phyloP scores from a whole-genome alignment of 2,113 vertebrate genomes.

The Ifrita kowaldi region DNA sequence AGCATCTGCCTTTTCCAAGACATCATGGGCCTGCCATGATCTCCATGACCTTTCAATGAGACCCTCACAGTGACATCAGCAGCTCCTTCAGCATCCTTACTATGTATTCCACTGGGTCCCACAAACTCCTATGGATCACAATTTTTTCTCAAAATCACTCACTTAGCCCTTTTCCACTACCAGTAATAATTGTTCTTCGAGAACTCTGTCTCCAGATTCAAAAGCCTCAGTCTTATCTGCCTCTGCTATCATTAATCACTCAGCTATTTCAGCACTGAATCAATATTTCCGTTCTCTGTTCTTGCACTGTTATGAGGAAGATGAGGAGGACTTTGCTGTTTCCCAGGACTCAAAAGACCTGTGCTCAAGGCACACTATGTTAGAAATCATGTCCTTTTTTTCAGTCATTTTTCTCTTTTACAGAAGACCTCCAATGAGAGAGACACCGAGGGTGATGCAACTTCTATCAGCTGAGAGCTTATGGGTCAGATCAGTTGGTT shows the following conservation, averaged over 20 bases:
- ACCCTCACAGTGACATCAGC: not conserved
- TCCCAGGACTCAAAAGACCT: not conserved
- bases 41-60: not conserved
- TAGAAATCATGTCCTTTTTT: not conserved
- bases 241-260: not conserved
- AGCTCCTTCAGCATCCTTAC: not conserved
- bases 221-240: not conserved
- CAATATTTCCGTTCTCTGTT: not conserved
- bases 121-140: not conserved
- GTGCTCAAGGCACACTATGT: not conserved
- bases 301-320: not conserved
- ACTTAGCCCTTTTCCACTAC: not conserved
- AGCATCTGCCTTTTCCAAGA: not conserved
- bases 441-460: not conserved
- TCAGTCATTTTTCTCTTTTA: not conserved
- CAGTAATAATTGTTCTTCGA: not conserved
- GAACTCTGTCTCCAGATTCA: not conserved
- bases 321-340: not conserved
- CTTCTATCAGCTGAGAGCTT: not conserved
- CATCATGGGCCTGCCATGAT: not conserved
- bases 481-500: not conserved
- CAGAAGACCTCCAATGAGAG: not conserved
- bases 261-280: not conserved
- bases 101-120: not conserved
- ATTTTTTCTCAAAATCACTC: not conserved